Base-by-base conservation (phyloP, 2,888 invertebrate species). In the Sphinx pinastri region DNA sequence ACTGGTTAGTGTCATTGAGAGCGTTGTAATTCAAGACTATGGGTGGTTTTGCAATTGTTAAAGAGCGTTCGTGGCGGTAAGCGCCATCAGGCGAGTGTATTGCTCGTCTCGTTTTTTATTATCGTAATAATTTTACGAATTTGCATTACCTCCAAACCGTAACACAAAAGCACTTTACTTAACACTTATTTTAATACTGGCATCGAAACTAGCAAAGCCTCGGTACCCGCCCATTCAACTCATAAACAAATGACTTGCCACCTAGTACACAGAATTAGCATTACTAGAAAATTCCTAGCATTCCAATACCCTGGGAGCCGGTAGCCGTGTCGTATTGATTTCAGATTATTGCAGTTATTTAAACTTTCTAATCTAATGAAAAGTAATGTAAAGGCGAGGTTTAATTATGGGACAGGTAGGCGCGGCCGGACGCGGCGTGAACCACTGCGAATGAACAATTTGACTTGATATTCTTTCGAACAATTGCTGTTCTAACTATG, bases 301-400 rank as follows among this genome's bases (percentile, higher is more conserved):
- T 25, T 25, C 25, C 57, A 13, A 60, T 1, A 45, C 16, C n/a
- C 16, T 47, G 54, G n/a, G 16, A 47, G 16, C 16, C 49, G 19
- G 63, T 63, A 49, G 19, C 49, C 19, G 19, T 16, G 16, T 5
- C 6, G 12, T 16, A 16, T 49, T 49, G 47, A 13, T 19, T 47
- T 58, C 49, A 47, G 63, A 63, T 63, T 63, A 19, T 49, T 19
- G 49, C 19, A 47, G 60, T 63, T 63, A 63, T 63, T 63, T 19
- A 47, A 45, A 63, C 63, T 49, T 63, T 63, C 63, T 49, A 63
- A 63, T 63, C 49, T 47, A 63, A 49, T 25, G 63, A 49, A 63
- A 63, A 63, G 19, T 47, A 58, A 63, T 63, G 63, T 49, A 12
- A 13, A 13, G 63, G 47, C 60, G 12, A 47, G 45, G 49, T 63